These are phyloP conservation scores for Calameuta idolon DNA, from an alignment of 2,888 invertebrate species.

Conservation along the genomic window DNA sequence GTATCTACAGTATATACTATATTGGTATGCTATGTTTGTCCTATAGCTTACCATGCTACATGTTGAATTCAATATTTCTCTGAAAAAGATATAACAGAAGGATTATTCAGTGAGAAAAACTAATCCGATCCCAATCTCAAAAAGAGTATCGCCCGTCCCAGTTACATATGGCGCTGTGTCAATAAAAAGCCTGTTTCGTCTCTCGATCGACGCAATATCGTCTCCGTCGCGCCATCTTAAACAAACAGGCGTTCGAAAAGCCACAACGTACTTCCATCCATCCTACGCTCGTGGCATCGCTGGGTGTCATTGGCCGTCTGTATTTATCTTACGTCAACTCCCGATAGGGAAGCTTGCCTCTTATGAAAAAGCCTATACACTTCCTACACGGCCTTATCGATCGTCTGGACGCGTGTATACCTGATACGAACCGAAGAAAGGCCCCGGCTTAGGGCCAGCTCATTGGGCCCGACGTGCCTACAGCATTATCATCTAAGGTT, in stretches of 20 bases:
- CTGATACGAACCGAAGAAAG: neutral
- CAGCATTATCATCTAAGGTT: neutral
- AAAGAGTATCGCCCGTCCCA: neutral
- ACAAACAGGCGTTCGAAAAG: neutral
- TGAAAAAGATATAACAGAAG: neutral
- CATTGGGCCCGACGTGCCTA: neutral
- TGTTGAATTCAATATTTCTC: neutral
- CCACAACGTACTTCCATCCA: neutral
- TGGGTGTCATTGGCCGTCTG: slow-evolving; percentile 14
- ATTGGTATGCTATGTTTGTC: too few relatives aligned
- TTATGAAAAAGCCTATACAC: neutral
- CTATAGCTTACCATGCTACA: too few relatives aligned
- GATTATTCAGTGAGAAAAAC: neutral
- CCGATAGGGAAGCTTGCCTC: slow-evolving; percentile 33
- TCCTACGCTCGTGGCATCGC: neutral
- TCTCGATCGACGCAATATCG: neutral
- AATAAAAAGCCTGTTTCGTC: neutral
- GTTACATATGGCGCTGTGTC: neutral
- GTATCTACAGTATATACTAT: too few relatives aligned
- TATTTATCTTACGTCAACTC: slow-evolving; percentile 43
- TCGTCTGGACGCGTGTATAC: neutral
- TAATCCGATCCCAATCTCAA: neutral
- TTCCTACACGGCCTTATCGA: neutral
- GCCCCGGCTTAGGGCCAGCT: neutral
- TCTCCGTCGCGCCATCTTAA: neutral